Conservation (phyloP, 2,113 vertebrate genomes). For the Pollimyrus isidori region DNA sequence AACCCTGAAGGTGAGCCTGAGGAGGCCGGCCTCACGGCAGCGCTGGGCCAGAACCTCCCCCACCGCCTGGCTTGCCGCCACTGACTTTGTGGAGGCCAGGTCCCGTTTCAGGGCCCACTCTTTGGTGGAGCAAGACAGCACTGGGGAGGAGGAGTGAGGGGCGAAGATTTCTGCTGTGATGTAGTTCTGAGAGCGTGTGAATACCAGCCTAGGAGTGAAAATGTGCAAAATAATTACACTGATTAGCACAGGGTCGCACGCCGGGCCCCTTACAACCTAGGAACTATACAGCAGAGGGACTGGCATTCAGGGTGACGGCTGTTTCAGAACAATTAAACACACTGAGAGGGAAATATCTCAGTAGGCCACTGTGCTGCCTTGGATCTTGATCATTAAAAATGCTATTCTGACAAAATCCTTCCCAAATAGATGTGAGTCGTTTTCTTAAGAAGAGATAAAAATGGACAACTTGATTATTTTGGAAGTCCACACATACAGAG, state of each 20-base stretch:
- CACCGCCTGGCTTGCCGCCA: slow-evolving; percentile 72
- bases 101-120: slow-evolving; percentile 88
- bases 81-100: slow-evolving; percentile 69
- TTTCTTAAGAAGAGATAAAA: not conserved
- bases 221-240: not conserved
- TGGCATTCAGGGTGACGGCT: not conserved
- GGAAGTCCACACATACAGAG: not conserved
- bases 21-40: slow-evolving; percentile 82
- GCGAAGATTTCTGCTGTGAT: slow-evolving; percentile 68
- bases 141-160: slow-evolving; percentile 51
- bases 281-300: not conserved
- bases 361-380: not conserved
- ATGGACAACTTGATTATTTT: not conserved
- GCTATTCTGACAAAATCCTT: not conserved
- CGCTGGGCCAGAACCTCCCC: slow-evolving; percentile 78
- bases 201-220: slow-evolving; percentile 62
- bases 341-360: not conserved
- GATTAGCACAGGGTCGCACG: not conserved
- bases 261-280: not conserved
- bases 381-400: not conserved
- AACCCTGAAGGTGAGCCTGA: slow-evolving; percentile 68
- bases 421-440: not conserved
- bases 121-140: slow-evolving; percentile 79
- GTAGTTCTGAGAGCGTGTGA: slow-evolving; percentile 71
- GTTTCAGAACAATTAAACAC: not conserved